Evolutionary conservation across 2,797 vertebrate species (phyloP).

Genomic region (Pangasius mekongensis): DNA sequence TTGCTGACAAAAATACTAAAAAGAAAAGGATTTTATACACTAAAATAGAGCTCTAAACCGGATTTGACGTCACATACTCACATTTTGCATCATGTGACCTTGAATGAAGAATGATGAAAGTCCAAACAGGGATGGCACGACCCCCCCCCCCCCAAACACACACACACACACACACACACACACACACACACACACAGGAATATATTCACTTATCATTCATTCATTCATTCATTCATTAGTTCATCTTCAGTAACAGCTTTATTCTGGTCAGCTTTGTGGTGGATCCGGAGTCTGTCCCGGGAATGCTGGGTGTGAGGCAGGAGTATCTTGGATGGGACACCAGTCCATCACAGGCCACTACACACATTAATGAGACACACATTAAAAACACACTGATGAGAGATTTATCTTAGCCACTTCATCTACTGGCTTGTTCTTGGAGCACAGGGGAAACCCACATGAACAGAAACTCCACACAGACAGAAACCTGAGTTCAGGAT

Average conservation of each 20-base stretch:
- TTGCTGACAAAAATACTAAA: neutral
- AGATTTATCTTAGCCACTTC: neutral
- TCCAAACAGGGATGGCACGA: neutral
- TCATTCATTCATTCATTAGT: neutral
- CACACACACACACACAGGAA: too few relatives aligned
- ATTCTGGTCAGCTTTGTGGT: neutral
- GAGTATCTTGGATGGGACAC: neutral
- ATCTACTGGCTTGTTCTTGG: neutral
- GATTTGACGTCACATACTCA: neutral
- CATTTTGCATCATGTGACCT: conserved; percentile 26
- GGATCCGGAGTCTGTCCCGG: neutral
- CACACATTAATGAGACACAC: neutral
- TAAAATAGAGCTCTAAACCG: neutral
- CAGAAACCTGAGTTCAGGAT: neutral
- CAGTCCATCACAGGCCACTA: neutral
- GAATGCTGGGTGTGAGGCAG: neutral
- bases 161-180: too few relatives aligned
- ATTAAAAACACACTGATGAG: too few relatives aligned
- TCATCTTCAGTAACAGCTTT: neutral
- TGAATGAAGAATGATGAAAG: conserved; percentile 29
- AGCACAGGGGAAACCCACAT: neutral
- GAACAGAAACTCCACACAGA: neutral
- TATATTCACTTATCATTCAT: neutral
- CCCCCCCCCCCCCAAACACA: neutral
- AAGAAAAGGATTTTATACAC: neutral